Evolutionary conservation across 1,140 invertebrate genomes (phyloP), one percentile per base, ranked within the genome.

Genomic region (Aphelenchoides fujianensis): DNA sequence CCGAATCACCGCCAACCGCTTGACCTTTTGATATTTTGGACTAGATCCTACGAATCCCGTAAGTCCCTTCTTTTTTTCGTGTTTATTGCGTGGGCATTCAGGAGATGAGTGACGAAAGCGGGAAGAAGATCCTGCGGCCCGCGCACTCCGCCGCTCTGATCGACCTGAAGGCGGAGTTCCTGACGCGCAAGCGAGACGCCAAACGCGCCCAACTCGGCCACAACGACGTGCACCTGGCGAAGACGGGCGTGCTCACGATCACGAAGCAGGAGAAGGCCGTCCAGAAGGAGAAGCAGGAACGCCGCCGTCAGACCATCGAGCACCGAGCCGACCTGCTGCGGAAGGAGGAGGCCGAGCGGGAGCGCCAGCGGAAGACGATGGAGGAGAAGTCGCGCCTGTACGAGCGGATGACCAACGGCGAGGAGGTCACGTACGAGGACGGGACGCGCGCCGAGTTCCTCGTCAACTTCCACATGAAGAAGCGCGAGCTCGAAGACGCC

Each of bases 391-490:
- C 67, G n/a, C 16, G 31, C 2, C 61, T 77, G 41, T 74, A 74
- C 41, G 73, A 74, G 32, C 57, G 75, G 37, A 71, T 74, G 69
- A 73, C 70, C 28, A 73, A 62, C 31, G 73, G 73, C n/a, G 73
- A 74, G 61, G 32, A 19, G 27, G n/a, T 74, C 31, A 32, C n/a
- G 2, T 71, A 74, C 36, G 76, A 72, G 35, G 75, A 77, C 57
- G 73, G 73, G 2, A 34, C 36, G 9, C 3, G 19, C 19, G 69
- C 69, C 32, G 70, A 72, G 41, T 72, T 72, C 30, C 30, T 72
- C 19, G 70, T 72, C 12, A 74, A 72, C 31, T 72, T 72, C 30
- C 12, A 71, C 19, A 35, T 37, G 34, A 72, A 72, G 30, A 72
- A 74, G 48, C 71, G 71, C 12, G 72, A 74, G 3, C 53, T 75